Conservation (phyloP, 2,113 vertebrate species). For the Heloderma charlesbogerti region DNA sequence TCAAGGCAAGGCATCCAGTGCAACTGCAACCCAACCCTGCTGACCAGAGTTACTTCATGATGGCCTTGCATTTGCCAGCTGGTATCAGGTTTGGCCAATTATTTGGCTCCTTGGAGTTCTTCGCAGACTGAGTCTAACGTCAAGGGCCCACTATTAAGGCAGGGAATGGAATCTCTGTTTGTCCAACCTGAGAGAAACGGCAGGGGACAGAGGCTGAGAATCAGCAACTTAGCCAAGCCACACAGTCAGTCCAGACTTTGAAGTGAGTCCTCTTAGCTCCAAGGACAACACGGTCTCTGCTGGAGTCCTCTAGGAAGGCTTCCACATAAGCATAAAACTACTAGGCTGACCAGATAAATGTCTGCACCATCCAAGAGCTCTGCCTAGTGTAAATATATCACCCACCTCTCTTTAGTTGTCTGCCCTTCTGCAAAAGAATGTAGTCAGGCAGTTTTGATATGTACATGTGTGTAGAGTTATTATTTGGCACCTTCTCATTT, state of each 20-base stretch:
- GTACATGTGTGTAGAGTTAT: background rate
- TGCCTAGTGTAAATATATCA: conserved; percentile 22
- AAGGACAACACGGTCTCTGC: conserved; percentile 10
- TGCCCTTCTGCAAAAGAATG: conserved; percentile 28
- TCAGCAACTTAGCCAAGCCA: conserved; percentile 1
- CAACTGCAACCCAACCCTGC: background rate
- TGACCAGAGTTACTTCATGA: background rate
- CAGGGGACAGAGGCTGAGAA: background rate
- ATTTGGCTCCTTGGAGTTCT: background rate
- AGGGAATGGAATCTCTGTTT: background rate
- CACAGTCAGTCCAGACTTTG: conserved; percentile 5
- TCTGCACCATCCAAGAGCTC: background rate
- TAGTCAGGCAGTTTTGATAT: conserved; percentile 30
- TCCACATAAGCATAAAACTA: background rate
- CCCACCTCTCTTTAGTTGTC: background rate
- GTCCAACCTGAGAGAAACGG: background rate
- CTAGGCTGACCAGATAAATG: background rate
- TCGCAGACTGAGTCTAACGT: background rate
- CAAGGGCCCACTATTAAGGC: background rate
- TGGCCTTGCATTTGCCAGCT: background rate
- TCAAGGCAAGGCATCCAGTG: background rate
- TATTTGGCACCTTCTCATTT: background rate
- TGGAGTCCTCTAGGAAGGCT: conserved; percentile 17
- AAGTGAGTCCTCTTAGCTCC: conserved; percentile 20
- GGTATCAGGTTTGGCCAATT: background rate